phyloP scores from a whole-genome alignment of 1,140 invertebrate genomes.

The Lepidurus packardi region DNA sequence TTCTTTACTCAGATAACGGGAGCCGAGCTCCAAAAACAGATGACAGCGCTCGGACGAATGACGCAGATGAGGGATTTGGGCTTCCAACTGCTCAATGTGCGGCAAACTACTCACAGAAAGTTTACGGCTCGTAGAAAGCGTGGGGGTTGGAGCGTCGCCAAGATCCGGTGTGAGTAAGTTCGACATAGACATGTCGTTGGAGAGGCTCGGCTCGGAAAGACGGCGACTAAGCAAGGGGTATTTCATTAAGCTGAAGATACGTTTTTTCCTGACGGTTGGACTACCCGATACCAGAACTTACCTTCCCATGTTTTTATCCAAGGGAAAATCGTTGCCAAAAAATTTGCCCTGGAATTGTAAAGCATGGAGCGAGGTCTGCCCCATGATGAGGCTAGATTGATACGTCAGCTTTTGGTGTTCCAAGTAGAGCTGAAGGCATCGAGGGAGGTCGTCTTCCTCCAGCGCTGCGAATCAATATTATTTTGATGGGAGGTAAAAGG shows the following conservation, averaged over 20 bases:
- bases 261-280: not conserved
- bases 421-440: not conserved
- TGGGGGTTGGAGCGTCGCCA: not conserved
- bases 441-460: not conserved
- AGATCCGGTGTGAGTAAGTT: constrained; percentile 3
- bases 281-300: not conserved
- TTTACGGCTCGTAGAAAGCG: not conserved
- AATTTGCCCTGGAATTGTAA: not conserved
- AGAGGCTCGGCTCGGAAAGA: constrained; percentile 3
- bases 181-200: not conserved
- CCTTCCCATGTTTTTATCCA: not conserved
- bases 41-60: not conserved
- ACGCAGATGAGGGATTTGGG: constrained; percentile 4
- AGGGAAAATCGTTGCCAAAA: constrained; percentile 3
- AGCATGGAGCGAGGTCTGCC: not conserved
- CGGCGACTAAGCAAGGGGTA: not conserved
- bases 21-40: not conserved
- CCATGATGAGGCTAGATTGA: not conserved
- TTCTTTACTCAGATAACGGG: not conserved
- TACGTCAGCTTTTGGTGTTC: not conserved
- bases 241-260: not conserved
- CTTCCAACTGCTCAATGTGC: constrained; percentile 4
- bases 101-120: constrained; percentile 7
- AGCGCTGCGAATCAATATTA: not conserved
- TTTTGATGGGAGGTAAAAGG: not conserved